Conservation (phyloP, 2,888 invertebrate species). For the Pecten maximus region DNA sequence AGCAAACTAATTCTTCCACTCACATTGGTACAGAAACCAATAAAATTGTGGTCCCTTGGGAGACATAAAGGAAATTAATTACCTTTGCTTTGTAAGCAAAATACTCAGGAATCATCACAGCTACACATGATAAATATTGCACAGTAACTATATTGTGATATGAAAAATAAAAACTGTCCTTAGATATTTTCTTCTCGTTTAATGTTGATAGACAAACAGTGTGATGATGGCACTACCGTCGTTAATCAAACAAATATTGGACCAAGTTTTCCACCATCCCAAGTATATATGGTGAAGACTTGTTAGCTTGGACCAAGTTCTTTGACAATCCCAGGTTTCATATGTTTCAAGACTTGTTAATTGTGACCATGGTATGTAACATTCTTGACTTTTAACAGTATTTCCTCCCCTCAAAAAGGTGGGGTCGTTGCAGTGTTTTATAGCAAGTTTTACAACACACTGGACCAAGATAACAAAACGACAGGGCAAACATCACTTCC, state of each 20-base stretch:
- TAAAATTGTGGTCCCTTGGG: neutral
- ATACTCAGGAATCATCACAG: neutral
- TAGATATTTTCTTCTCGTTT: neutral
- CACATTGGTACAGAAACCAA: constrained; percentile 6
- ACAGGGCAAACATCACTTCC: too few species aligned
- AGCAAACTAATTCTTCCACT: neutral
- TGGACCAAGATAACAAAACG: too few species aligned
- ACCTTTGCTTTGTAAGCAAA: constrained; percentile 25
- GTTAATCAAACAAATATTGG: neutral
- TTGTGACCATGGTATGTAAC: too few species aligned
- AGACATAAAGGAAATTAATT: neutral
- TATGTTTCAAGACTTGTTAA: too few species aligned
- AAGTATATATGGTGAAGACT: too few species aligned
- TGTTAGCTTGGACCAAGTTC: too few species aligned
- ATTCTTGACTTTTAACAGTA: too few species aligned
- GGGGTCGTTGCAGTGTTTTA: too few species aligned
- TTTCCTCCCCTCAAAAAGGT: too few species aligned
- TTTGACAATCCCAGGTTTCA: too few species aligned
- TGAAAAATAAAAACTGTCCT: constrained; percentile 15
- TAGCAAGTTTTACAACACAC: too few species aligned
- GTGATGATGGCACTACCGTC: neutral
- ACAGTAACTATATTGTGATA: neutral
- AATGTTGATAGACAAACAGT: neutral
- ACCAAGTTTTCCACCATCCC: neutral
- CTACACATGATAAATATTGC: neutral